These are phyloP conservation scores for Agriopis aurantiaria DNA, from an alignment of 2,888 invertebrate genomes.

Conservation along the genomic window DNA sequence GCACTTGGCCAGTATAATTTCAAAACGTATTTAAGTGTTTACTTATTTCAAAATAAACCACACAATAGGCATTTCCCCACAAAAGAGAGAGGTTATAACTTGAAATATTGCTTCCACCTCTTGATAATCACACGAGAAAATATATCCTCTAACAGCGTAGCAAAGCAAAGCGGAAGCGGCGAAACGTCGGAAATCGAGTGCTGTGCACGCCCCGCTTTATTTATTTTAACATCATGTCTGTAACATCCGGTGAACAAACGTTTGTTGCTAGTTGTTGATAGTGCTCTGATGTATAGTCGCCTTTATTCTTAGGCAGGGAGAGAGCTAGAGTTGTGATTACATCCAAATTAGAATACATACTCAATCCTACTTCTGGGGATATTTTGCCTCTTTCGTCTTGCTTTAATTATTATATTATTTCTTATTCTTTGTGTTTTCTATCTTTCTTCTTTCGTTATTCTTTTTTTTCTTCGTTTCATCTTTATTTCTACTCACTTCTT, in stretches of 20 bases:
- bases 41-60: neutral
- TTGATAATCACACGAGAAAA: conserved; percentile 68
- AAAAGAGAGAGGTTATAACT: conserved; percentile 34
- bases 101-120: conserved; percentile 63
- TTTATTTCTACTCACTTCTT: too few relatives aligned
- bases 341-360: too few relatives aligned
- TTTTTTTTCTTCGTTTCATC: too few relatives aligned
- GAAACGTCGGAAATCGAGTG: conserved; percentile 78
- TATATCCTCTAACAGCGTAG: conserved; percentile 55
- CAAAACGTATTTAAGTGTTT: neutral
- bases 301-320: conserved; percentile 28
- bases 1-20: too few relatives aligned
- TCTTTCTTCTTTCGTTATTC: too few relatives aligned
- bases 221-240: conserved; percentile 82
- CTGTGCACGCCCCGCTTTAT: conserved; percentile 69
- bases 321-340: neutral
- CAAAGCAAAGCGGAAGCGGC: conserved; percentile 68
- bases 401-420: too few relatives aligned
- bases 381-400: too few relatives aligned
- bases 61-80: conserved; percentile 4
- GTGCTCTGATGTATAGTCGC: conserved; percentile 57
- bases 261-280: conserved; percentile 67
- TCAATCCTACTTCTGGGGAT: too few relatives aligned
- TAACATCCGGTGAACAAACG: conserved; percentile 74
- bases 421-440: too few relatives aligned